Percentiles rank a stretch among this genome's conserved stretches.
phyloP scores from a whole-genome alignment of 2,888 invertebrate species.

The Atherix ibis region DNA sequence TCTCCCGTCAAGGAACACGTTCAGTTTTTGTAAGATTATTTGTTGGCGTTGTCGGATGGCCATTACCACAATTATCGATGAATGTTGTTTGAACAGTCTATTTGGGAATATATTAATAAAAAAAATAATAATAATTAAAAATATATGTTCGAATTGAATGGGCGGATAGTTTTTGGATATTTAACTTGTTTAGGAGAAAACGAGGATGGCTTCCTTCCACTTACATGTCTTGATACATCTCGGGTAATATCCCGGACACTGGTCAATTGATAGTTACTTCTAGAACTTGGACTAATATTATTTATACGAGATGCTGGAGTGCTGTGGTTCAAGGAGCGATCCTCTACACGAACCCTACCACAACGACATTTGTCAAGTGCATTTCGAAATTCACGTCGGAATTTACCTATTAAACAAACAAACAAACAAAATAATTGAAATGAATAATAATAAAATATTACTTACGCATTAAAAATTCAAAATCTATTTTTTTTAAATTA shows the following conservation, averaged over 20 bases:
- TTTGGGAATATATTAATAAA: not conserved
- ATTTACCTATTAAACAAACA: slow-evolving; percentile 45
- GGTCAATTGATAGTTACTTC: slow-evolving; percentile 18
- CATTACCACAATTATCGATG: slow-evolving; percentile 15
- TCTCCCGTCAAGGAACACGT: slow-evolving; percentile 12
- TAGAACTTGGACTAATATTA: slow-evolving; percentile 17
- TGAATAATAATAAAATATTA: no score
- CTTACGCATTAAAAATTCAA: no score
- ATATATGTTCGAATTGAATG: no score
- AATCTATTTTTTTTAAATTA: no score
- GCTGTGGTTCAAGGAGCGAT: slow-evolving; percentile 16
- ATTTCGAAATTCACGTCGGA: slow-evolving; percentile 52
- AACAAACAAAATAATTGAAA: no score
- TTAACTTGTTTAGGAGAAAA: no score
- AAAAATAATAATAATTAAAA: not conserved
- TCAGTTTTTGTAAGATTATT: slow-evolving; percentile 9
- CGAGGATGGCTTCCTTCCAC: no score
- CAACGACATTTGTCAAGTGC: slow-evolving; percentile 49
- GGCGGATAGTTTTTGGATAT: no score
- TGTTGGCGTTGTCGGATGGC: slow-evolving; percentile 11
- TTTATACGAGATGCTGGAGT: slow-evolving; percentile 15
- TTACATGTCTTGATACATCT: slow-evolving; percentile 16
- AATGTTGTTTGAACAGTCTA: slow-evolving; percentile 18
- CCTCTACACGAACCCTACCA: slow-evolving; percentile 15
- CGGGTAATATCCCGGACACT: slow-evolving; percentile 17